These are phyloP conservation scores for Tetragnatha versicolor DNA, from an alignment of 1,140 invertebrate species.

Conservation along the genomic window DNA sequence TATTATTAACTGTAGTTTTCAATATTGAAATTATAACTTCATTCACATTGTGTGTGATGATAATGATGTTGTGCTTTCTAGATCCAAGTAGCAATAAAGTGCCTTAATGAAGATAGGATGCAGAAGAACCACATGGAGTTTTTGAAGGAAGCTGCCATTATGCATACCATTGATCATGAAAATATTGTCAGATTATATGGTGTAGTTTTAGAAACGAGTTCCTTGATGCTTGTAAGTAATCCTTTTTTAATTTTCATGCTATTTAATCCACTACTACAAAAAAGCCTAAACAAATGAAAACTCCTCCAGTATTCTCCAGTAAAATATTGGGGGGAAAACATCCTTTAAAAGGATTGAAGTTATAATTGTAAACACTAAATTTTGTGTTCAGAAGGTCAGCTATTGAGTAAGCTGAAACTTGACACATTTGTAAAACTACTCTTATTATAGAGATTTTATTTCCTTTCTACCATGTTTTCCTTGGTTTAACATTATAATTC, in stretches of 20 bases:
- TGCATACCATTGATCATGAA: conserved; percentile 96
- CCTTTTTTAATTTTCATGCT: background rate
- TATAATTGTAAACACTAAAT: too few species aligned
- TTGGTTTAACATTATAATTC: background rate
- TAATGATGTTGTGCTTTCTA: too few species aligned
- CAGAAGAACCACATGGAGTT: conserved; percentile 96
- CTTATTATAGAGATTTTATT: background rate
- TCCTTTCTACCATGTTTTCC: background rate
- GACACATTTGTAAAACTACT: too few species aligned
- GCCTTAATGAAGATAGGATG: conserved; percentile 90
- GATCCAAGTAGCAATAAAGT: conserved; percentile 98
- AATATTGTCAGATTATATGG: conserved; percentile 97
- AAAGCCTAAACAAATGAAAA: too few species aligned
- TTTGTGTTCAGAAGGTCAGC: too few species aligned
- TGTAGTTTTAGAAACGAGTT: conserved; percentile 92
- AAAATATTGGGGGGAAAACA: too few species aligned
- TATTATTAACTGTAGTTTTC: too few species aligned
- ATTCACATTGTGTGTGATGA: background rate
- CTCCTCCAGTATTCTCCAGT: too few species aligned
- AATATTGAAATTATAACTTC: too few species aligned
- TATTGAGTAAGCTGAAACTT: too few species aligned
- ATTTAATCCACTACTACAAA: too few species aligned
- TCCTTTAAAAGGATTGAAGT: too few species aligned
- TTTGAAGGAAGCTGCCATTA: conserved; percentile 96
- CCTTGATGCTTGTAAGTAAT: conserved; percentile 85